phyloP scores from a whole-genome alignment of 92 coral and sea anemone genomes.

The Porites cylindrica region DNA sequence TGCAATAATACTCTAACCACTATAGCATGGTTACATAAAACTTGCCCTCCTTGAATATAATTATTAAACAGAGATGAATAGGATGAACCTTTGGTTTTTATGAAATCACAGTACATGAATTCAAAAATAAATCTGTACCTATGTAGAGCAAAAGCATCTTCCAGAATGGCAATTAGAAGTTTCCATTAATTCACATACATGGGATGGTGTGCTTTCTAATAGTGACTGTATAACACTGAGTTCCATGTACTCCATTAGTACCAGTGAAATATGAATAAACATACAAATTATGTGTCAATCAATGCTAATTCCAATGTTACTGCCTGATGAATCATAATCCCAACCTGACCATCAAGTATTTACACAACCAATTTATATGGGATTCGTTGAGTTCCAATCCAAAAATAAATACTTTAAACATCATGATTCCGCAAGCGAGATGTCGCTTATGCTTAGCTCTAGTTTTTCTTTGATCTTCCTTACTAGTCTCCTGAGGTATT shows the following conservation, averaged over 20 bases:
- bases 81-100: background rate
- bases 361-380: slow-evolving; percentile 1
- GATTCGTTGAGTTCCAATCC: slow-evolving; percentile 13
- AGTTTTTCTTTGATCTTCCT: slow-evolving; percentile 11
- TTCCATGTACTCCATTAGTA: slow-evolving; percentile 14
- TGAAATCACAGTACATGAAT: background rate
- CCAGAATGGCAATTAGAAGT: background rate
- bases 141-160: background rate
- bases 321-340: slow-evolving; percentile 12
- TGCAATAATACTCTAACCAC: background rate
- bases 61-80: slow-evolving; percentile 11
- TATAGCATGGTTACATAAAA: slow-evolving; percentile 3
- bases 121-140: slow-evolving; percentile 1
- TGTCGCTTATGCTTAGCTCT: slow-evolving; percentile 1
- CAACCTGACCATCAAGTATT: slow-evolving; percentile 6
- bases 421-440: slow-evolving; percentile 1
- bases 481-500: background rate
- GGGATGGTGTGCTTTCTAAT: slow-evolving; percentile 10
- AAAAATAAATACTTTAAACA: background rate
- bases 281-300: background rate
- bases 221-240: slow-evolving; percentile 14
- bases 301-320: slow-evolving; percentile 10
- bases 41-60: slow-evolving; percentile 13
- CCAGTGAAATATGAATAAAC: background rate
- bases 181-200: slow-evolving; percentile 11